Percentiles rank a stretch among this genome's conserved stretches.
Evolutionary conservation across 2,797 vertebrate species (phyloP).

Genomic region (Tokudaia tokunoshimensis): DNA sequence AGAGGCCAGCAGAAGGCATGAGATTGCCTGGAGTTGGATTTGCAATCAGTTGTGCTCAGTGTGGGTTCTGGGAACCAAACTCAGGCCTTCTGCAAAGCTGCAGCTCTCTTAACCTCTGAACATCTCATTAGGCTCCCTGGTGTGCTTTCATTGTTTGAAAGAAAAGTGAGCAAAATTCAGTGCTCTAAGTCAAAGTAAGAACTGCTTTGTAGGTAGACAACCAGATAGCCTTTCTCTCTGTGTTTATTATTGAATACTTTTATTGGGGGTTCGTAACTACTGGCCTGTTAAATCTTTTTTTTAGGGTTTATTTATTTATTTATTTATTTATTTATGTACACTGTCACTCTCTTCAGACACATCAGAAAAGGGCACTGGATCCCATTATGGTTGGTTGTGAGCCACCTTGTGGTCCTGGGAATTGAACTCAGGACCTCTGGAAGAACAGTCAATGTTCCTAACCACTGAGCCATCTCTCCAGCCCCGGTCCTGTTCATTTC

Average conservation of each 20-base stretch:
- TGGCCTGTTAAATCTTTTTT: not conserved
- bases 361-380: not conserved
- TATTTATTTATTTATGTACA: not conserved
- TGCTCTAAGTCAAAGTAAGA: not conserved
- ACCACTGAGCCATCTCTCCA: not conserved
- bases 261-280: not conserved
- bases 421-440: not conserved
- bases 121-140: not conserved
- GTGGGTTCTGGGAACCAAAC: not conserved
- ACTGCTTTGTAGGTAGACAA: not conserved
- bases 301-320: too few species aligned
- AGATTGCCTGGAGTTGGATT: not conserved
- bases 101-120: not conserved
- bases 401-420: not conserved
- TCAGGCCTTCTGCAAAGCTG: not conserved
- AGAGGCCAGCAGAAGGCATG: not conserved
- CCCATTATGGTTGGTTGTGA: not conserved
- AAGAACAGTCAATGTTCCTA: not conserved
- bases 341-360: not conserved
- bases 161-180: not conserved
- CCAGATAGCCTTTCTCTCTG: not conserved
- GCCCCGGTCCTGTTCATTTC: not conserved
- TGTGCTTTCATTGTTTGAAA: not conserved
- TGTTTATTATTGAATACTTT: not conserved
- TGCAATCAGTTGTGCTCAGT: not conserved